Conservation (phyloP, 2,797 vertebrate species). For the Pitangus sulphuratus region DNA sequence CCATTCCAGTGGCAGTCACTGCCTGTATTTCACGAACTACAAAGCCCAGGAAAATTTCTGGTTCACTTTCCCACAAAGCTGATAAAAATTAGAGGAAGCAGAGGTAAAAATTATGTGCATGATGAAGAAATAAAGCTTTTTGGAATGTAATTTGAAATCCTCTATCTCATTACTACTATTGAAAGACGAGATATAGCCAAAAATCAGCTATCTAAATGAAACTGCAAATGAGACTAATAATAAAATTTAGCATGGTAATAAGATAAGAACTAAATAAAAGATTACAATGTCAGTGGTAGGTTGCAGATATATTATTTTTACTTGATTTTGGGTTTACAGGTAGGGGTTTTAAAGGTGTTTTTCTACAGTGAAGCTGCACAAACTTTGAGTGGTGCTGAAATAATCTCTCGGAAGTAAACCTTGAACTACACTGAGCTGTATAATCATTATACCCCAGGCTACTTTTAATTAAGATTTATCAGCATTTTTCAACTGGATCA, state of each 20-base stretch:
- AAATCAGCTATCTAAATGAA: constrained; percentile 58
- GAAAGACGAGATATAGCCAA: not conserved
- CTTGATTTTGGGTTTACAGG: not conserved
- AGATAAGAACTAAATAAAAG: constrained; percentile 16
- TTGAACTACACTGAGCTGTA: constrained; percentile 8
- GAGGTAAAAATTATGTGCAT: not conserved
- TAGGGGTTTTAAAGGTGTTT: not conserved
- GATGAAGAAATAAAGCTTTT: not conserved
- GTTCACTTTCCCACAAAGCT: not conserved
- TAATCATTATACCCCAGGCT: constrained; percentile 18
- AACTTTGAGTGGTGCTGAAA: not conserved
- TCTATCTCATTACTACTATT: constrained; percentile 3
- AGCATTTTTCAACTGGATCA: constrained; percentile 39
- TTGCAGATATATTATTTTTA: not conserved
- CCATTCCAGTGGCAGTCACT: not conserved
- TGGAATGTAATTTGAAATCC: constrained; percentile 8
- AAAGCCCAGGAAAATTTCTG: not conserved
- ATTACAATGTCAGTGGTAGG: not conserved
- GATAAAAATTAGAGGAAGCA: not conserved
- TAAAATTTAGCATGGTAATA: constrained; percentile 21
- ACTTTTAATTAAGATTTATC: constrained; percentile 68
- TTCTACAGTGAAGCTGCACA: not conserved
- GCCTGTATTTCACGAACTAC: not conserved
- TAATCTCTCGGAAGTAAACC: constrained; percentile 30
- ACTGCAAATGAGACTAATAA: constrained; percentile 50